phyloP scores from a whole-genome alignment of 2,888 invertebrate genomes.

The Hirtodrosophila cameraria region DNA sequence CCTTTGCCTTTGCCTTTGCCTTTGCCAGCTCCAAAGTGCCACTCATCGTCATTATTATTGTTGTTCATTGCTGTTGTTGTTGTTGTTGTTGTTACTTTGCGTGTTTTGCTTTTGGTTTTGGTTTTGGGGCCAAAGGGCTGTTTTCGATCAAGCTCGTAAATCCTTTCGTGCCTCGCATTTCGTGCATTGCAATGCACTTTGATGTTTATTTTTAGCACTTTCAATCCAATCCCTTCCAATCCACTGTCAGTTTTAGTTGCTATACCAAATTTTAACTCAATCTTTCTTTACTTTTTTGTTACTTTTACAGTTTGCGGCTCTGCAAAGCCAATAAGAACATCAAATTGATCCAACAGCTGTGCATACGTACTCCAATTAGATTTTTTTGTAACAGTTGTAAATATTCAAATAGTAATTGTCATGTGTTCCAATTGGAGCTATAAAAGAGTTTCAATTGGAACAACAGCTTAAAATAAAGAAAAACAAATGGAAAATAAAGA shows the following conservation, averaged over 20 bases:
- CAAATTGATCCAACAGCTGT: conserved; percentile 32
- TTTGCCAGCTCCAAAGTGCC: conserved; percentile 53
- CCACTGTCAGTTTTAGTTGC: conserved; percentile 29
- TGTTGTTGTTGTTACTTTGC: conserved; percentile 42
- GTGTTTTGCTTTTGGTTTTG: conserved; percentile 47
- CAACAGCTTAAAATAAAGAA: conserved; percentile 5
- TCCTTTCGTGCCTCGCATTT: conserved; percentile 68
- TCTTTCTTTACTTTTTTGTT: not conserved
- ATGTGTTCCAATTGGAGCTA: not conserved
- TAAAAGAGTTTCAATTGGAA: conserved; percentile 18
- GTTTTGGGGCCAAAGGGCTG: conserved; percentile 55
- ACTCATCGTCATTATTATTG: conserved; percentile 55
- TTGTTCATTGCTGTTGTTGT: conserved; percentile 13
- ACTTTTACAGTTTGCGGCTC: not conserved
- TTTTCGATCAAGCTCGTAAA: conserved; percentile 75
- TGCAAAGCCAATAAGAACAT: conserved; percentile 10
- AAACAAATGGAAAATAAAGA: not conserved
- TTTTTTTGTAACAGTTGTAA: conserved; percentile 21
- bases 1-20: conserved; percentile 30
- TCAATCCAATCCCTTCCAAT: too few species aligned
- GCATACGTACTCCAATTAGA: conserved; percentile 30
- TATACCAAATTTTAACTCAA: too few species aligned
- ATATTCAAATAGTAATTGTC: conserved; percentile 20
- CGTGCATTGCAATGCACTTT: conserved; percentile 61
- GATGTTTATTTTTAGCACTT: conserved; percentile 62